Evolutionary conservation across 2,888 invertebrate species (phyloP).

Genomic region (Eupithecia exiguata): DNA sequence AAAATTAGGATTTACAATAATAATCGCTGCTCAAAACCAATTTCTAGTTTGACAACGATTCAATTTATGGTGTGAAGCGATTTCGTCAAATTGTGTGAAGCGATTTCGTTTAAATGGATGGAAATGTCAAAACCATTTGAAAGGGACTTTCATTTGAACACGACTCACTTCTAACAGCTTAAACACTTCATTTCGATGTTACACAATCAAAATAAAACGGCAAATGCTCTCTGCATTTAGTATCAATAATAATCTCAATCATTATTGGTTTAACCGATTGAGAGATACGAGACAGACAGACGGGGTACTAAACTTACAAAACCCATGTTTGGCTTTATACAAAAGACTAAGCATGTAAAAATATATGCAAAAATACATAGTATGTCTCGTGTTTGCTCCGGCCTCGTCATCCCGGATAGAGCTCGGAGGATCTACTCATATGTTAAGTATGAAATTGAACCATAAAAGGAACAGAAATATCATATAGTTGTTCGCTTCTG

Average conservation of each 20-base stretch:
- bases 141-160: not conserved
- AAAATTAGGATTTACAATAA: slow-evolving; percentile 48
- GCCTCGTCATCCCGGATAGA: too few species aligned
- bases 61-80: slow-evolving; percentile 39
- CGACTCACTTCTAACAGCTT: not conserved
- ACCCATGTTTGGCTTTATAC: too few species aligned
- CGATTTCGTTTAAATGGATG: slow-evolving; percentile 2
- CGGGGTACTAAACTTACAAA: not conserved
- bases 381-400: too few species aligned
- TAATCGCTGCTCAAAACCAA: slow-evolving; percentile 50
- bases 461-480: not conserved
- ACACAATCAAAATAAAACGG: not conserved
- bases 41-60: slow-evolving; percentile 49
- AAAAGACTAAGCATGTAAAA: too few species aligned
- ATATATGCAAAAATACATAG: too few species aligned
- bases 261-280: not conserved
- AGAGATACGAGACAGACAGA: not conserved
- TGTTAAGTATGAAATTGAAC: not conserved
- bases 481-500: not conserved
- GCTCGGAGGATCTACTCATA: too few species aligned
- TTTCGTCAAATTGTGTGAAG: slow-evolving; percentile 11
- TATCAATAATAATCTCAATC: not conserved
- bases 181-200: not conserved
- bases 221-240: not conserved
- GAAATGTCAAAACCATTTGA: not conserved